A percentile compares a stretch with the other conserved stretches of the same genome.
phyloP scores from a whole-genome alignment of 2,888 invertebrate genomes.

The Caenorhabditis sp. region DNA sequence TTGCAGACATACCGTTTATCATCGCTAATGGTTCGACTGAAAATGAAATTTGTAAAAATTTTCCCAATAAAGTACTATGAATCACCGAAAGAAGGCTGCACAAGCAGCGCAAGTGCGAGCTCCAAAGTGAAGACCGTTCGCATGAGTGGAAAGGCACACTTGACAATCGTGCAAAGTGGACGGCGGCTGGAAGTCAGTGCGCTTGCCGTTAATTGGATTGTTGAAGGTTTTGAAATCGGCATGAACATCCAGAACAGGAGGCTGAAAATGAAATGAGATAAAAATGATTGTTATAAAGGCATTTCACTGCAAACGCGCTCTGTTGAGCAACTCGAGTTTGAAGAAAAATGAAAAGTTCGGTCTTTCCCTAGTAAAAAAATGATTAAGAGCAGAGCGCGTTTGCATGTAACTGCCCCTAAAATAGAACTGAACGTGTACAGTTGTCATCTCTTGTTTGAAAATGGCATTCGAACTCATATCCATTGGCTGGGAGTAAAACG shows the following conservation, averaged over 20 bases:
- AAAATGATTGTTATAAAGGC: not conserved
- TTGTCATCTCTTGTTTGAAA: constrained; percentile 44
- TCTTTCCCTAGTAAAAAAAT: too few relatives aligned
- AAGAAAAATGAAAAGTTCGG: too few relatives aligned
- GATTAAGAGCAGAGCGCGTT: too few relatives aligned
- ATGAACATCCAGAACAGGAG: constrained; percentile 8
- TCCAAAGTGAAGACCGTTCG: constrained; percentile 78
- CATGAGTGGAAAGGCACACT: constrained; percentile 75
- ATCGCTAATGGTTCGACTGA: constrained; percentile 72
- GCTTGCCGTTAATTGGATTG: constrained; percentile 6
- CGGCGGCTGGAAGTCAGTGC: not conserved
- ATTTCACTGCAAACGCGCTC: too few relatives aligned
- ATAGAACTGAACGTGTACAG: not conserved
- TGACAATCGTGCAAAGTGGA: constrained; percentile 40
- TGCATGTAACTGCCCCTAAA: too few relatives aligned
- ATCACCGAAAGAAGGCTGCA: constrained; percentile 72
- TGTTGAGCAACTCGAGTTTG: too few relatives aligned
- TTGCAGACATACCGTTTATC: constrained; percentile 76
- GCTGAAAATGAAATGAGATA: constrained; percentile 18
- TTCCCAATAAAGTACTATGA: not conserved
- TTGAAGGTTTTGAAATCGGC: constrained; percentile 6
- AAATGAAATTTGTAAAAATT: constrained; percentile 14
- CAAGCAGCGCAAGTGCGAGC: constrained; percentile 78
- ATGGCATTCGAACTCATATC: constrained; percentile 7
- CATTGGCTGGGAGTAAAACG: constrained; percentile 16